Evolutionary conservation across 2,113 vertebrate genomes (phyloP), one percentile per base, ranked within the genome.

Genomic region (Aplodontia rufa): DNA sequence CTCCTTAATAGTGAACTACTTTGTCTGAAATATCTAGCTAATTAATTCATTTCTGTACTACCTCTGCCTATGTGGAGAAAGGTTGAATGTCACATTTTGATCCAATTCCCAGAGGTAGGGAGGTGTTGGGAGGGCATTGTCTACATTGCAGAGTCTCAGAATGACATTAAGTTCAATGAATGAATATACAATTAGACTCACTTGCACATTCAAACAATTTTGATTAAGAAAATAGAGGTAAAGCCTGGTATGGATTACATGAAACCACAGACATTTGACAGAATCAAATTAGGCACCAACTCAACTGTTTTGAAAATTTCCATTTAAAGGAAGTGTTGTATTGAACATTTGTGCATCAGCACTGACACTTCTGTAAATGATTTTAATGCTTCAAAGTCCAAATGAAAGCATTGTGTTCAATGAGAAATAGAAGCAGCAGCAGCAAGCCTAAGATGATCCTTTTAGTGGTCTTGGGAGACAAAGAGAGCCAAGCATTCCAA

Each of bases 251-350:
- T 81, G 17, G 55, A 90, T 96, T 96, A 94, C 32, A 55, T 72
- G 93, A 92, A 95, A 92, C 71, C 88, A 90, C 42, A 95, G 81
- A 47, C 51, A 87, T 85, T 37, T 71, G 64, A 95, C 64, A 93
- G 60, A 94, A 82, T 94, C 68, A 96, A 78, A 88, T 96, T 58
- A 74, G 60, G 76, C 64, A 95, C 17, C 28, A 91, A 88, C 62
- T 96, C 72, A 51, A 79, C 84, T 71, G 60, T 87, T 96, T 37
- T 16, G 75, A 94, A 92, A 89, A 91, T 89, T 94, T 97, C 45
- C 87, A 96, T 66, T 95, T 96, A 91, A 97, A 96, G 96, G 80
- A 71, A 90, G 20, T 85, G 66, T 76, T 75, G 30, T 40, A 35
- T 62, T 87, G 66, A 93, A 81, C 62, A 84, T 85, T 89, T 93